Evolutionary conservation across 2,797 vertebrate genomes (phyloP).

Genomic region (Tarsius wallacei): DNA sequence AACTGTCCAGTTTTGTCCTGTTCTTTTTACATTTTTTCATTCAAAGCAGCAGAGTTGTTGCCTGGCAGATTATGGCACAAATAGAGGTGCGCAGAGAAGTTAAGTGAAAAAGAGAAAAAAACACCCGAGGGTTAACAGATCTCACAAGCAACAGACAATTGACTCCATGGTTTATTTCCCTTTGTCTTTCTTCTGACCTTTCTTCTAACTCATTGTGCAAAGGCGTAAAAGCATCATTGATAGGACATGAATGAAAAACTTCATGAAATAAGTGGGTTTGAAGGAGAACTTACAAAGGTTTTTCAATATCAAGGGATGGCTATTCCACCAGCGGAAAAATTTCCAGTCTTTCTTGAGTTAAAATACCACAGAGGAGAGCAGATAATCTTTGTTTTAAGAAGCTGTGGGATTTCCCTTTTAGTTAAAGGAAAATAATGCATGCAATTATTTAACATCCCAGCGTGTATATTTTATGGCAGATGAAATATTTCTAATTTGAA

Average conservation of each 20-base stretch:
- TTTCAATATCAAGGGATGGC: not conserved
- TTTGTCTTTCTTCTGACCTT: not conserved
- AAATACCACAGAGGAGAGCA: not conserved
- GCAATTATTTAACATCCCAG: not conserved
- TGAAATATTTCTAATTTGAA: not conserved
- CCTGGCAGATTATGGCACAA: not conserved
- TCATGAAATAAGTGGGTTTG: not conserved
- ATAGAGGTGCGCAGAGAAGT: not conserved
- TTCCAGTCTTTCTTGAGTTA: not conserved
- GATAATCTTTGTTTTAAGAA: not conserved
- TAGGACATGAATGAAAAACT: not conserved
- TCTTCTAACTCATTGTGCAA: not conserved
- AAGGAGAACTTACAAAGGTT: not conserved
- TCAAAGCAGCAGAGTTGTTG: not conserved
- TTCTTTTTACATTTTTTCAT: not conserved
- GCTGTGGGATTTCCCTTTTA: conserved; percentile 20
- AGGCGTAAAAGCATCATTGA: not conserved
- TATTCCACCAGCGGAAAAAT: not conserved
- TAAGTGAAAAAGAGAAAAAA: not conserved
- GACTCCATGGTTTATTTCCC: not conserved
- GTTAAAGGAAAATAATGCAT: conserved; percentile 59
- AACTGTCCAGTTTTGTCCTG: too few relatives aligned
- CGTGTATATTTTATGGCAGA: not conserved
- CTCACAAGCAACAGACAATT: not conserved
- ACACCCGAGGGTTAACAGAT: not conserved